phyloP scores from a whole-genome alignment of 1,140 invertebrate species.

The Latrodectus geometricus region DNA sequence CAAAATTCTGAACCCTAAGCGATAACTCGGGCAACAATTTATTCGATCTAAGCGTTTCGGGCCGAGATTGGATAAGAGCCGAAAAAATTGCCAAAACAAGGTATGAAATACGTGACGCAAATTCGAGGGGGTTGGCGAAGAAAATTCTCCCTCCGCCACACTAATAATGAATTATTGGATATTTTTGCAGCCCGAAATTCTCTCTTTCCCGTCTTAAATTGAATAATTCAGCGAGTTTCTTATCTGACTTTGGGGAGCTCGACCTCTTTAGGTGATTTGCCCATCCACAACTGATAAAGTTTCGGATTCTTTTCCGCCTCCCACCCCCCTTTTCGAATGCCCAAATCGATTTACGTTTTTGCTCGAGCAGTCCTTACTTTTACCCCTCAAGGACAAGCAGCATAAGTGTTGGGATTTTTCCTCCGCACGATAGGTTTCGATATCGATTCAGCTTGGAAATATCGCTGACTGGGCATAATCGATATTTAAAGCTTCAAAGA shows the following conservation, averaged over 20 bases:
- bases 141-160: neutral
- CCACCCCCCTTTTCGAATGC: neutral
- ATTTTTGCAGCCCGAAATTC: conserved; percentile 22
- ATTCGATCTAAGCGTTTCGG: neutral
- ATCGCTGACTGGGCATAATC: neutral
- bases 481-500: neutral
- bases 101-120: conserved; percentile 31
- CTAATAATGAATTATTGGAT: conserved; percentile 43
- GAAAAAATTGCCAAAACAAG: conserved; percentile 1
- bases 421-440: neutral
- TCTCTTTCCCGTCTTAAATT: conserved; percentile 5
- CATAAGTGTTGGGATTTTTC: neutral
- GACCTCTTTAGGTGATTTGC: conserved; percentile 16
- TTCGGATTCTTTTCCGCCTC: conserved; percentile 9
- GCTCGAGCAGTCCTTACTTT: neutral
- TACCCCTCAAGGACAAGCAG: neutral
- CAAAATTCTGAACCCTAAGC: conserved; percentile 1
- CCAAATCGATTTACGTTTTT: neutral
- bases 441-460: neutral
- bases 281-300: conserved; percentile 10
- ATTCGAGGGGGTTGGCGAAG: neutral
- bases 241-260: conserved; percentile 23
- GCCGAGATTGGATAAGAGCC: neutral
- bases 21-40: conserved; percentile 1
- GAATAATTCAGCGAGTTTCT: conserved; percentile 31